phyloP scores from a whole-genome alignment of 2,888 invertebrate genomes.

The Ischnus inquisitorius region DNA sequence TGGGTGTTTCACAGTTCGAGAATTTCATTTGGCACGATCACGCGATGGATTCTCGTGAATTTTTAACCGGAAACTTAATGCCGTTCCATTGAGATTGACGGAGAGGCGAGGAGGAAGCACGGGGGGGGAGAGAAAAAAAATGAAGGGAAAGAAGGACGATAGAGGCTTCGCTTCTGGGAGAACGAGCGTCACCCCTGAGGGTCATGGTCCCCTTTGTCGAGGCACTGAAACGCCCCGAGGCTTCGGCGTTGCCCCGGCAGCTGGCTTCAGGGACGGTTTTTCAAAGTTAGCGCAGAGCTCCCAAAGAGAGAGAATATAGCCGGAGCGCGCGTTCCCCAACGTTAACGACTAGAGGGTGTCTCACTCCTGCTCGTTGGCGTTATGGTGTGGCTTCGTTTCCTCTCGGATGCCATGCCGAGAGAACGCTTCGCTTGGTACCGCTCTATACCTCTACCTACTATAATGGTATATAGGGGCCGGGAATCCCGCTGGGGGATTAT shows the following conservation, averaged over 20 bases:
- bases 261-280: constrained; percentile 69
- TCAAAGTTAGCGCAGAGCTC: constrained; percentile 68
- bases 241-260: constrained; percentile 69
- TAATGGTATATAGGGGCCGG: constrained; percentile 73
- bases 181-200: constrained; percentile 76
- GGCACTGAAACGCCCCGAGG: constrained; percentile 72
- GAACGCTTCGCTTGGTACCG: constrained; percentile 56
- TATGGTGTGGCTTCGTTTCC: constrained; percentile 64
- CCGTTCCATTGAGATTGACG: constrained; percentile 60
- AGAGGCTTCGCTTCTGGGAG: constrained; percentile 61
- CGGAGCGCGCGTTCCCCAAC: constrained; percentile 59
- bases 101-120: constrained; percentile 2
- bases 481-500: constrained; percentile 82
- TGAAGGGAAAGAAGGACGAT: background rate
- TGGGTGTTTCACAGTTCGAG: background rate
- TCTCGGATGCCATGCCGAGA: constrained; percentile 53
- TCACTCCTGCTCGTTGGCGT: constrained; percentile 29
- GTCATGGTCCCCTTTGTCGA: constrained; percentile 81
- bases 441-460: constrained; percentile 36
- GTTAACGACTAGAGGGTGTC: constrained; percentile 71
- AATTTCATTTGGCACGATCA: constrained; percentile 1
- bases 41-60: constrained; percentile 61
- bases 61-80: constrained; percentile 64
- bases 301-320: background rate
- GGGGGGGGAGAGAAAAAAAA: background rate